These are phyloP conservation scores for Pelvicachromis taeniatus DNA, from an alignment of 2,113 vertebrate genomes.

Conservation along the genomic window DNA sequence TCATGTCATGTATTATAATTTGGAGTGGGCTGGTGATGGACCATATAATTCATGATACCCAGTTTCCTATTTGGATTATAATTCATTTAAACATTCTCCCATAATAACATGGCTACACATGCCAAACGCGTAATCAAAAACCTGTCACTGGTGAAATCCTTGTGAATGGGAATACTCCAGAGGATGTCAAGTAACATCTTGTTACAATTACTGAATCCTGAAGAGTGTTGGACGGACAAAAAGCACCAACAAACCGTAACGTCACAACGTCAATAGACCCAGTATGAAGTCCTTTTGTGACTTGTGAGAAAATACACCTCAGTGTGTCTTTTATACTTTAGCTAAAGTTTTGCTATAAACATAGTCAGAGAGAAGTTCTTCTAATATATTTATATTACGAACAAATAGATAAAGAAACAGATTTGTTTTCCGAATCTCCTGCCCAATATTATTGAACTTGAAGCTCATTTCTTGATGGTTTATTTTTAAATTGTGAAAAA, in stretches of 20 bases:
- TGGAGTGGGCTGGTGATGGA: background rate
- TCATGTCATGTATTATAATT: background rate
- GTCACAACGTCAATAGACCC: conserved; percentile 17
- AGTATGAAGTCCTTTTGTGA: background rate
- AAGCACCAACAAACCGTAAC: conserved; percentile 18
- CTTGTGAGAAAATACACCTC: background rate
- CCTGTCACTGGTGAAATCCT: background rate
- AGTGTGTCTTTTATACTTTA: background rate
- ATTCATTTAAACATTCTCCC: background rate
- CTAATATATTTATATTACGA: background rate
- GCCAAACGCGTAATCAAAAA: background rate
- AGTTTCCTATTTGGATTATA: background rate
- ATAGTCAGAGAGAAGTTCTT: background rate
- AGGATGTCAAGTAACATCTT: conserved; percentile 24
- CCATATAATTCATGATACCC: background rate
- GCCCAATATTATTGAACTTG: background rate
- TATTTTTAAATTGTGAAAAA: background rate
- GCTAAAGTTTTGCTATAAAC: background rate
- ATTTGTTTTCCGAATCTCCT: background rate
- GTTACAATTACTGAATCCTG: conserved; percentile 11
- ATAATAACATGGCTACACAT: background rate
- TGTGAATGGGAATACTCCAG: background rate
- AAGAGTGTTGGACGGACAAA: conserved; percentile 36
- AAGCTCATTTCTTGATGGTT: background rate
- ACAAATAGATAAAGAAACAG: background rate